phyloP scores from a whole-genome alignment of 2,888 invertebrate species.

The Diaphora mendica region DNA sequence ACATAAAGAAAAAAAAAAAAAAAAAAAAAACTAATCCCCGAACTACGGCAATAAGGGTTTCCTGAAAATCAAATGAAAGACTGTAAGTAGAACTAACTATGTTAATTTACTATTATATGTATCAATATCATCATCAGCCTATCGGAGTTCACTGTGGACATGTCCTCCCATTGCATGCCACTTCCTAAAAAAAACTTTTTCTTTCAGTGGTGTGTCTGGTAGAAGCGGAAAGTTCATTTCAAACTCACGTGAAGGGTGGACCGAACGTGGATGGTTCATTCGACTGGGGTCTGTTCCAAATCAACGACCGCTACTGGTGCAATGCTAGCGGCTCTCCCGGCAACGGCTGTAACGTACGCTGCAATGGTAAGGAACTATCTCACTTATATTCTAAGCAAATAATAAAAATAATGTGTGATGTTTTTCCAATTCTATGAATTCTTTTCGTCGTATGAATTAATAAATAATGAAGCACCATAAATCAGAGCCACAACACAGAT shows the following conservation, averaged over 20 bases:
- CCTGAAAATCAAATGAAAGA: conserved; percentile 55
- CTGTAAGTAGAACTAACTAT: conserved; percentile 26
- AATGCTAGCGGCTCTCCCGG: conserved; percentile 47
- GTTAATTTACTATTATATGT: too few species aligned
- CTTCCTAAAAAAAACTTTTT: neutral
- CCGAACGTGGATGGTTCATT: conserved; percentile 72
- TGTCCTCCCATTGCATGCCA: too few species aligned
- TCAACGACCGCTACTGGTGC: conserved; percentile 65
- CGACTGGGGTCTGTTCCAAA: conserved; percentile 68
- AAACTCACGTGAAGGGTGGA: conserved; percentile 70
- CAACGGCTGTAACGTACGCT: conserved; percentile 39
- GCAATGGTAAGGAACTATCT: conserved; percentile 11
- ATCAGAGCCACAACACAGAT: neutral
- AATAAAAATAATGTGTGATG: neutral
- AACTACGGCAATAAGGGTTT: conserved; percentile 62
- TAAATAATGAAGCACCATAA: neutral
- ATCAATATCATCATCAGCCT: too few species aligned
- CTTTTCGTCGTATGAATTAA: neutral
- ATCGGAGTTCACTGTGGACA: too few species aligned
- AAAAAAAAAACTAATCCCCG: conserved; percentile 57
- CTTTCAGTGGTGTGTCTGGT: conserved; percentile 77
- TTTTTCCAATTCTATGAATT: neutral
- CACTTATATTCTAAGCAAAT: neutral
- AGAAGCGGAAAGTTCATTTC: conserved; percentile 74
- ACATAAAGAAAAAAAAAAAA: too few species aligned